Percentiles rank a stretch among this genome's conserved stretches.
Evolutionary conservation across 2,888 invertebrate species (phyloP).

Genomic region (Aphodius granarius): DNA sequence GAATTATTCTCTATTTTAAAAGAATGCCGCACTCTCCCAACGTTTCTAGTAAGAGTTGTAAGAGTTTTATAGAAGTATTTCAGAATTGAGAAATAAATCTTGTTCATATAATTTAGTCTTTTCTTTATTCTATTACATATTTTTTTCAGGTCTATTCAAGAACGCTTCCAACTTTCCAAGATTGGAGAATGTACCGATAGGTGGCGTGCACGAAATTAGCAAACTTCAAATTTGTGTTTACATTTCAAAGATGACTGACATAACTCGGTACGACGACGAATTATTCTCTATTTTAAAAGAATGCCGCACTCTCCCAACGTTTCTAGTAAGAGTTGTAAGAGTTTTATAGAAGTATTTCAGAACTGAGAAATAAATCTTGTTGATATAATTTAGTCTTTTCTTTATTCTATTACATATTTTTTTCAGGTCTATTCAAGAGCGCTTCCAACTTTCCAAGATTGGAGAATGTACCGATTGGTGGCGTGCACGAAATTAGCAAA

Average conservation of each 20-base stretch:
- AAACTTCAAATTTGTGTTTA: too few relatives aligned
- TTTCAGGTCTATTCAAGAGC: too few relatives aligned
- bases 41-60: slow-evolving; percentile 65
- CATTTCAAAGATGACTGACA: slow-evolving; percentile 36
- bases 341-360: slow-evolving; percentile 34
- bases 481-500: too few relatives aligned
- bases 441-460: too few relatives aligned
- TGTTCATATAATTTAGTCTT: neutral
- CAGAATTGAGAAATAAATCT: neutral
- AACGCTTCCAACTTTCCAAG: too few relatives aligned
- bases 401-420: too few relatives aligned
- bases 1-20: slow-evolving; percentile 66
- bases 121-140: too few relatives aligned
- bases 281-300: slow-evolving; percentile 68
- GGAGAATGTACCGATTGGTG: too few relatives aligned
- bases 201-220: too few relatives aligned
- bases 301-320: slow-evolving; percentile 68
- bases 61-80: slow-evolving; percentile 34
- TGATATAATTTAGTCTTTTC: neutral
- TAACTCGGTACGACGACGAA: slow-evolving; percentile 60
- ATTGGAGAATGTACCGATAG: too few relatives aligned
- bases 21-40: slow-evolving; percentile 68
- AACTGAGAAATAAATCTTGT: neutral
- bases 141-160: too few relatives aligned
- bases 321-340: slow-evolving; percentile 59